Base-by-base conservation (phyloP, 2,797 vertebrate species). In the Esox masquinongy region DNA sequence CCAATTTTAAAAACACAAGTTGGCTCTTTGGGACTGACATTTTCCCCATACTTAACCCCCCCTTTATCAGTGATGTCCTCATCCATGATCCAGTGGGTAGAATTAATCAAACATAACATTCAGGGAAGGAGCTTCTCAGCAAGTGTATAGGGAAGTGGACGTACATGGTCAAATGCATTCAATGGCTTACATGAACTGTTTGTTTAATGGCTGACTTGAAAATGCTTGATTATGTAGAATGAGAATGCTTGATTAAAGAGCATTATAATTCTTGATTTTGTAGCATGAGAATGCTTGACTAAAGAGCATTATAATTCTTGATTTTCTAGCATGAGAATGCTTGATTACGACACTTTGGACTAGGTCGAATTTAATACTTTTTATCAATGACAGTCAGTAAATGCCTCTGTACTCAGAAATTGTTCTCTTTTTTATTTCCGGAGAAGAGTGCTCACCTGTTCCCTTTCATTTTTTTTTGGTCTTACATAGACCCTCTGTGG, bases 41-140 rank as follows among this genome's bases (percentile, higher is more conserved):
- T 88, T 77, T 88, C 82, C 77, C 82, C 85, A 77, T 88, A 77
- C 83, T 86, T 88, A 85, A 86, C 82, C 74, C 36, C 81, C 73
- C 67, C 26, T 75, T 83, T 89, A 88, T 90, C 87, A 84, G 84
- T 47, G 80, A 88, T 82, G 86, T 90, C 83, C 88, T 91, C 87
- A 84, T 83, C 86, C 84, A 83, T 26, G 56, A n/a, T 59, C 72
- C 81, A 84, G 86, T 78, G 80, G 81, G 77, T 68, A 70, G 72
- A 47, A 87, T 91, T 80, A 85, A 91, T 89, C 87, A 80, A 2
- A 14, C 75, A 80, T 83, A 82, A 84, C 74, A 76, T 75, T 74
- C 68, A 80, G 85, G 77, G 26, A 0, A 53, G 66, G 80, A 87
- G 12, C 77, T 74, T 83, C 51, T 71, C 26, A 77, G 76, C 61